phyloP scores from a whole-genome alignment of 2,888 invertebrate species.

The Drosophila incognita region DNA sequence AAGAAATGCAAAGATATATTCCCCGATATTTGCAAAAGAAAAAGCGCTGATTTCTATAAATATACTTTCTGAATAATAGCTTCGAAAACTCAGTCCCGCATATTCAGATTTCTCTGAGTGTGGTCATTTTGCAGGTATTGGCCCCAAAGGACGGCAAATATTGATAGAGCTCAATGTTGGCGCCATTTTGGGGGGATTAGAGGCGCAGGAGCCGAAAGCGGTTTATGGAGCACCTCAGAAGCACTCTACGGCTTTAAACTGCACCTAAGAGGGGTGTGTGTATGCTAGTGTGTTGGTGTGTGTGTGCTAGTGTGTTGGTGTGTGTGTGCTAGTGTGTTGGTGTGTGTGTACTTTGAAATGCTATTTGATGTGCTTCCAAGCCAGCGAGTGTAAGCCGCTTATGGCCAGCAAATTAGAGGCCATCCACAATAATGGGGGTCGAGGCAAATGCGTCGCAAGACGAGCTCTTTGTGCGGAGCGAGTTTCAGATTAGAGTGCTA shows the following conservation, averaged over 20 bases:
- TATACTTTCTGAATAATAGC: background rate
- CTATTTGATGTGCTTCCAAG: slow-evolving; percentile 64
- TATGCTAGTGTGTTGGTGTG: slow-evolving; percentile 14
- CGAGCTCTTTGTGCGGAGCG: background rate
- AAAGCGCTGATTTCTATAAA: background rate
- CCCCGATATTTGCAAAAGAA: no score
- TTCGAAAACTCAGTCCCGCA: no score
- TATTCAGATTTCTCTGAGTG: background rate
- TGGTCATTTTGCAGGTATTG: slow-evolving; percentile 16
- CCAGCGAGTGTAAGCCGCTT: slow-evolving; percentile 65
- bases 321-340: slow-evolving; percentile 23
- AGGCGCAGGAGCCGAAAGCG: slow-evolving; percentile 39
- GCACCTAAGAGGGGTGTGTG: slow-evolving; percentile 31
- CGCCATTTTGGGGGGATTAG: slow-evolving; percentile 54
- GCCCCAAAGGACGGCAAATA: slow-evolving; percentile 45
- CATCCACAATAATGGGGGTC: slow-evolving; percentile 8
- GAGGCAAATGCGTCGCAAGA: background rate
- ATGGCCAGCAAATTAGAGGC: slow-evolving; percentile 69
- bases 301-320: slow-evolving; percentile 16
- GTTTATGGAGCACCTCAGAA: slow-evolving; percentile 41
- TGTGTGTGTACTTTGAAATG: slow-evolving; percentile 44
- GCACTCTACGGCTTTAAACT: slow-evolving; percentile 54
- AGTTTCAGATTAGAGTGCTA: slow-evolving; percentile 3
- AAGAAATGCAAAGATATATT: background rate
- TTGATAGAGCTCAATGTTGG: slow-evolving; percentile 35